These are phyloP conservation scores for Sorex araneus DNA, from an alignment of 2,113 vertebrate genomes.

Conservation along the genomic window DNA sequence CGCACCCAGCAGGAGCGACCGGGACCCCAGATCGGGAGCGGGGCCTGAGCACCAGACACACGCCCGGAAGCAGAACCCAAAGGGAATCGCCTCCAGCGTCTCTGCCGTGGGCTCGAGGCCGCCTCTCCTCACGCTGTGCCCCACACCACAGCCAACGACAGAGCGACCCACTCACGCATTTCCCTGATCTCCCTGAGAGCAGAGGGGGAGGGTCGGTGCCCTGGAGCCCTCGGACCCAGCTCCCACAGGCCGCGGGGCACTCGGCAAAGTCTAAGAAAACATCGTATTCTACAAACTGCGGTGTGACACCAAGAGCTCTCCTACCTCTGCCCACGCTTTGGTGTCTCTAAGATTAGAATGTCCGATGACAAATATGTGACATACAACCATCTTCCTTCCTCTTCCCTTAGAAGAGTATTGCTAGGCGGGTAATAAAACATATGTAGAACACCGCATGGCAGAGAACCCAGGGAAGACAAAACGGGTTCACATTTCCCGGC, in stretches of 20 bases:
- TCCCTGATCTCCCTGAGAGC: slow-evolving; percentile 25
- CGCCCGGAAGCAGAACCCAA: background rate
- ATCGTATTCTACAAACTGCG: background rate
- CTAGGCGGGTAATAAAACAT: background rate
- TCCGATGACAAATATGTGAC: background rate
- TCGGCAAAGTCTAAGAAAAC: slow-evolving; percentile 34
- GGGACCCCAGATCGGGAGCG: too few relatives aligned
- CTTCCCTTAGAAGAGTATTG: slow-evolving; percentile 30
- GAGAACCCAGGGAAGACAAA: slow-evolving; percentile 28
- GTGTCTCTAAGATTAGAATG: slow-evolving; percentile 35
- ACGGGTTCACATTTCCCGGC: slow-evolving; percentile 18
- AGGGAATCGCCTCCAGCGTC: background rate
- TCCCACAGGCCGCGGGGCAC: background rate
- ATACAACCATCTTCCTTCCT: background rate
- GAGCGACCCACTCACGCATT: background rate
- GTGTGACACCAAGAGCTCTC: background rate
- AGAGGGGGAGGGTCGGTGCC: background rate
- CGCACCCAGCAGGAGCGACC: too few relatives aligned
- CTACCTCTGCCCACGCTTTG: background rate
- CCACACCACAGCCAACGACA: background rate
- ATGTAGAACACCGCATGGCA: background rate
- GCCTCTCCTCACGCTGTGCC: background rate
- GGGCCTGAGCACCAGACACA: too few relatives aligned
- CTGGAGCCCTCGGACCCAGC: background rate
- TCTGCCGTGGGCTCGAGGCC: background rate